A percentile compares a stretch with the other conserved stretches of the same genome.
phyloP scores from a whole-genome alignment of 2,888 invertebrate species.

The Arrhopalites spinosus region DNA sequence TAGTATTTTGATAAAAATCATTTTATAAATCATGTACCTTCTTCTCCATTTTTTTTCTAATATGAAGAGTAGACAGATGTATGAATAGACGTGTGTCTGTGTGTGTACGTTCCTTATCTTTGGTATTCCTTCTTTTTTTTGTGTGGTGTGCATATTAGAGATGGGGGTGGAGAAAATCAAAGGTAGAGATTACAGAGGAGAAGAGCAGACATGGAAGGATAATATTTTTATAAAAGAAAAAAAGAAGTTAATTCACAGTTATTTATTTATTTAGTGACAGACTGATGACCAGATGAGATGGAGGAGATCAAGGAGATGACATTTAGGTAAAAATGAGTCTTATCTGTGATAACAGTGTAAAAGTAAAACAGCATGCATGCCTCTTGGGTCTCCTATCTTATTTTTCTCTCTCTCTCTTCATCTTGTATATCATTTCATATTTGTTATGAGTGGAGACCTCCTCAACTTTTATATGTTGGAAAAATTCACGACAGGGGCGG shows the following conservation, averaged over 20 bases:
- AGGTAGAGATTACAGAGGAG: not conserved
- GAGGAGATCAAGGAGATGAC: slow-evolving; percentile 36
- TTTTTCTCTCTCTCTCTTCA: not conserved
- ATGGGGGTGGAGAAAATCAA: not conserved
- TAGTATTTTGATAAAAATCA: slow-evolving; percentile 4
- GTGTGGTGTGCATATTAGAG: not conserved
- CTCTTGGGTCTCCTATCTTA: slow-evolving; percentile 21
- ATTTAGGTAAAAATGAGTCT: slow-evolving; percentile 45
- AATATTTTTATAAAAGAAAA: not conserved
- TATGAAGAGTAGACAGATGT: not conserved
- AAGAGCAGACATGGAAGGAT: not conserved
- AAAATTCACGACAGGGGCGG: no score
- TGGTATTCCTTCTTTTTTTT: not conserved
- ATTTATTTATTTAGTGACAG: slow-evolving; percentile 35
- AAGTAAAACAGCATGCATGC: slow-evolving; percentile 40
- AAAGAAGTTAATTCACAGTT: slow-evolving; percentile 34
- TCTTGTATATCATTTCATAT: not conserved
- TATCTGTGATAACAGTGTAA: slow-evolving; percentile 40
- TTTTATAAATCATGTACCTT: not conserved
- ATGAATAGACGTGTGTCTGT: not conserved
- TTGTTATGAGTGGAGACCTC: no score
- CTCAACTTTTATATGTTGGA: no score
- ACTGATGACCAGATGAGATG: slow-evolving; percentile 40
- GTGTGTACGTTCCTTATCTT: not conserved
- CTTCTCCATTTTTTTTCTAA: not conserved